Conservation (phyloP, 1,140 invertebrate genomes). For the Pseudomyrmex sp. region DNA sequence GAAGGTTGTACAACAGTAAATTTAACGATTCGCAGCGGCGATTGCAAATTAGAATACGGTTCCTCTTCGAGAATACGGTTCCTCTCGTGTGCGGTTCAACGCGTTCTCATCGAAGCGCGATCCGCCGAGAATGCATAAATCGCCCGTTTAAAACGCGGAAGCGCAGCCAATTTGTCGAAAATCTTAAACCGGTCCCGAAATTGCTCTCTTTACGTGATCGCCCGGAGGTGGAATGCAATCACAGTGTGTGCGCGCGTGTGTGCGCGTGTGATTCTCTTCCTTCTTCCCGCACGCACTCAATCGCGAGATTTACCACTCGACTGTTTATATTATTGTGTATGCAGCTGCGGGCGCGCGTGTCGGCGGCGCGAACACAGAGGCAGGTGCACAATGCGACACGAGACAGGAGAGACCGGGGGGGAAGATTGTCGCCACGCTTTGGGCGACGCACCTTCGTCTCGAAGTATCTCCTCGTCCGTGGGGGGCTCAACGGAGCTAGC, state of each 20-base stretch:
- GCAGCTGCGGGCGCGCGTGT: conserved; percentile 40
- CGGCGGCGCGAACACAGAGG: conserved; percentile 34
- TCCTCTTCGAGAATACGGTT: not conserved
- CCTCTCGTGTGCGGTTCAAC: conserved; percentile 19
- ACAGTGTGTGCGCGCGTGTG: not conserved
- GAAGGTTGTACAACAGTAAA: too few species aligned
- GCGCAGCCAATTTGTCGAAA: conserved; percentile 61
- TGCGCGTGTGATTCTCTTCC: too few species aligned
- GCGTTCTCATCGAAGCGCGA: conserved; percentile 13
- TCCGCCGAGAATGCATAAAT: conserved; percentile 33
- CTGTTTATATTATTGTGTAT: conserved; percentile 30
- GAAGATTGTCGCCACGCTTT: conserved; percentile 77
- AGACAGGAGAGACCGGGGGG: not conserved
- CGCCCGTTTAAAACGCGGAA: conserved; percentile 51
- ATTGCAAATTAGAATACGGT: not conserved
- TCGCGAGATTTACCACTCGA: conserved; percentile 36
- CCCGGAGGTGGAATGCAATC: conserved; percentile 41
- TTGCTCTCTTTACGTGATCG: conserved; percentile 40
- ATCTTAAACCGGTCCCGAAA: conserved; percentile 30
- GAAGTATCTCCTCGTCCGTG: conserved; percentile 43
- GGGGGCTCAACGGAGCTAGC: conserved; percentile 4
- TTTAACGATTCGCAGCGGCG: too few species aligned
- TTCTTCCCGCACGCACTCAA: not conserved
- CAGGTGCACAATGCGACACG: conserved; percentile 65
- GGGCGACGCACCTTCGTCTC: conserved; percentile 70